Evolutionary conservation across 2,113 vertebrate species (phyloP).

Genomic region (Hippopotamus amphibius): DNA sequence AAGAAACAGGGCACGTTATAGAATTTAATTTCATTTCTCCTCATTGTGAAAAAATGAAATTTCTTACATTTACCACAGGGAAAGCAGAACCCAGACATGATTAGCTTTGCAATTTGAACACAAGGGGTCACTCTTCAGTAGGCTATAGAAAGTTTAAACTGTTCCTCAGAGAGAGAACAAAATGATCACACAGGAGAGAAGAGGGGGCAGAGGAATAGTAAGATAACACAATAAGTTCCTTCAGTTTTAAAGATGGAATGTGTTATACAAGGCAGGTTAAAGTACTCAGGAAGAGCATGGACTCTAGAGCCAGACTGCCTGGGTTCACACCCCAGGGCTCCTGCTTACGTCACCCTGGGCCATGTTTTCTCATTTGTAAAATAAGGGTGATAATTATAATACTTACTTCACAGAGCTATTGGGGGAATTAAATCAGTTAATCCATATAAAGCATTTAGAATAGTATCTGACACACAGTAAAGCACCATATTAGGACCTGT

Average conservation of each 20-base stretch:
- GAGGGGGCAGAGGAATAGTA: background rate
- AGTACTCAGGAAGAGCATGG: background rate
- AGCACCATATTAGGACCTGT: background rate
- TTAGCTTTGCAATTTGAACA: constrained; percentile 62
- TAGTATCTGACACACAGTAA: background rate
- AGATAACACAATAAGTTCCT: background rate
- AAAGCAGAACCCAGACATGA: background rate
- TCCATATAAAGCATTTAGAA: background rate
- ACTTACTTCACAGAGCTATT: background rate
- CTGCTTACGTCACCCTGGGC: background rate
- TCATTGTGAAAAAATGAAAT: background rate
- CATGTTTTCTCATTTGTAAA: background rate
- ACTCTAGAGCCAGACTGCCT: background rate
- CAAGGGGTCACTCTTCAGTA: constrained; percentile 74
- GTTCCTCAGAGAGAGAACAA: background rate
- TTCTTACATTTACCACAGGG: constrained; percentile 23
- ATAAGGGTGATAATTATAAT: background rate
- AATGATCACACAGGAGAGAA: background rate
- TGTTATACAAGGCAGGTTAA: background rate
- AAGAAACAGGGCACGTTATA: constrained; percentile 4
- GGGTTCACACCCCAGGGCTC: fast-evolving
- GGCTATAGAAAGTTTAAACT: background rate
- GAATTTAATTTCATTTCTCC: background rate
- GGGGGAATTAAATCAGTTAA: background rate
- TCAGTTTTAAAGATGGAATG: background rate